Base-by-base conservation (phyloP, 2,113 vertebrate species). In the Dicentrarchus labrax region DNA sequence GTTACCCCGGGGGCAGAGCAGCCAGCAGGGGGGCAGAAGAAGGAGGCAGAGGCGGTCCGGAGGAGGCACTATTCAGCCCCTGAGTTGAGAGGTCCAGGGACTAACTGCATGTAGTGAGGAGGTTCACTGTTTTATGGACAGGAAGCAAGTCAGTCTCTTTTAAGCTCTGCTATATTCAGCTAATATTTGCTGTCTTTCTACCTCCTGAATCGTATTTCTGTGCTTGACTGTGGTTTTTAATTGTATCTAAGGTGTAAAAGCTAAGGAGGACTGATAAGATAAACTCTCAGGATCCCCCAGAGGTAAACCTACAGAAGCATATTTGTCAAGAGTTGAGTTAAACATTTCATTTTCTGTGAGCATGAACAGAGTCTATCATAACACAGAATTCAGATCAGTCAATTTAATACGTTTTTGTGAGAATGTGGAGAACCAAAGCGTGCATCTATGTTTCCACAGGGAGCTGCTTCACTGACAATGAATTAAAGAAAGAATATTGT, bases 1-100 rank as follows among this genome's bases (percentile, higher is more conserved):
- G 21, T 47, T 39, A 11, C 64, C 39, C 16, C 22, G 0, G 62
- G 16, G 30, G 65, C 72, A 38, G 57, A 53, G 65, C 15, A 11
- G 38, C 78, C 57, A 12, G 9, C 64, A n/a, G 68, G 24, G 45
- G 69, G 65, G 21, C 48, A 53, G 45, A 78, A 39, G 62, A 73
- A 16, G 65, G 80, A 72, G 38, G 4, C 39, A 2, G 70, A 75
- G 19, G 47, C 9, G 1, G 68, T 50, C 19, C 80, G 95, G 64
- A 95, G 88, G 83, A 94, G 94, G 80, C 94, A 92, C 84, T 85
- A 75, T 66, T 95, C 95, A 21, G 94, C 95, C 56, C 94, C 94
- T 38, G 92, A 95, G 81, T 70, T 93, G 47, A 77, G 82, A 65
- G 68, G 57, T 36, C 43, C 71, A 74, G 74, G 79, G 21, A 80